phyloP scores from a whole-genome alignment of 2,113 vertebrate species.

The Prochilodus magdalenae region DNA sequence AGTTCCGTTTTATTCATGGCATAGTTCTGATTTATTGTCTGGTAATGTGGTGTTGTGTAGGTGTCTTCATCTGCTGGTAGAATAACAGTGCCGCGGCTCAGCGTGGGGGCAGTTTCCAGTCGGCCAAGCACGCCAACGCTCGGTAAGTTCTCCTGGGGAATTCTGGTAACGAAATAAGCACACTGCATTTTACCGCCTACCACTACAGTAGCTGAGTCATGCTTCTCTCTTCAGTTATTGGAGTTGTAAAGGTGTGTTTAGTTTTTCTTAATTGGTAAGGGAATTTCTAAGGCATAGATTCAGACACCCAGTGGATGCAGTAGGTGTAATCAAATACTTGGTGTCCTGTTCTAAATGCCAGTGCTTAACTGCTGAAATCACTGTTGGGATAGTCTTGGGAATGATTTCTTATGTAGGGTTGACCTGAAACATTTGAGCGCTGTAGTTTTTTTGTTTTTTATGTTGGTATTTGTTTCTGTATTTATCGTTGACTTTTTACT shows the following conservation, averaged over 20 bases:
- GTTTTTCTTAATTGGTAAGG: background rate
- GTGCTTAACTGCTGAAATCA: too few species aligned
- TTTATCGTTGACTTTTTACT: too few species aligned
- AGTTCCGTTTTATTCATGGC: background rate
- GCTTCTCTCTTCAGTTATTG: background rate
- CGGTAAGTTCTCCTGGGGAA: conserved; percentile 66
- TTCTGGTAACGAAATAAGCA: background rate
- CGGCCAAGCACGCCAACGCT: conserved; percentile 80
- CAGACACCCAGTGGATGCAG: too few species aligned
- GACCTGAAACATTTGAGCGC: too few species aligned
- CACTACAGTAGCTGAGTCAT: background rate
- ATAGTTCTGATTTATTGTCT: background rate
- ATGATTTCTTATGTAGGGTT: too few species aligned
- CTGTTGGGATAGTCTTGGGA: too few species aligned
- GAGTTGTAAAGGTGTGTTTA: background rate
- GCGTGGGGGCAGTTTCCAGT: conserved; percentile 79
- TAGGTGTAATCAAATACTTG: too few species aligned
- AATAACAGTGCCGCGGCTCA: conserved; percentile 82
- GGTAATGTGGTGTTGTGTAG: conserved; percentile 59
- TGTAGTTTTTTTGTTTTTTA: too few species aligned
- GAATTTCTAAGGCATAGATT: background rate
- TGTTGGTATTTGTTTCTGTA: too few species aligned
- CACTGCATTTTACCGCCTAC: background rate
- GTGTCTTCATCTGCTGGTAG: conserved; percentile 73
- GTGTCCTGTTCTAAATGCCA: too few species aligned